phyloP scores from a whole-genome alignment of 2,113 vertebrate species.

The Scartelaos histophorus region DNA sequence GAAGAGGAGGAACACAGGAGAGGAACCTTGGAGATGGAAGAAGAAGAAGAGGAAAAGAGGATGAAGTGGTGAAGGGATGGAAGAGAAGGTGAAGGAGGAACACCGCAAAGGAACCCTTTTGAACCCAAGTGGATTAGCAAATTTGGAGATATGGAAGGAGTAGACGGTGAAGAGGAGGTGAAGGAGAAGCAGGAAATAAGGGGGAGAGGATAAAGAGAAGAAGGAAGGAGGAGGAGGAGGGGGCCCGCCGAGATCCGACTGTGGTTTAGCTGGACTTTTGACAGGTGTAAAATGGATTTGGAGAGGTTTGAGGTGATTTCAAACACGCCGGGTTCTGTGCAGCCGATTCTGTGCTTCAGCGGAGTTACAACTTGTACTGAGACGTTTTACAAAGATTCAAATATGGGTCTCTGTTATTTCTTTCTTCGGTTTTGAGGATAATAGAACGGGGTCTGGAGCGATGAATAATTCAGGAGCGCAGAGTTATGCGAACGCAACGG shows the following conservation, averaged over 20 bases:
- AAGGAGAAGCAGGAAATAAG: no score
- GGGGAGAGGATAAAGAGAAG: constrained; percentile 13
- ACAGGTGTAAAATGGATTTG: constrained; percentile 8
- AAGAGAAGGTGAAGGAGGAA: no score
- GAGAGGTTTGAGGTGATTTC: not conserved
- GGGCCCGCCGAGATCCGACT: not conserved
- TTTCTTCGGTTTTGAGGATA: not conserved
- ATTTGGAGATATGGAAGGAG: constrained; percentile 41
- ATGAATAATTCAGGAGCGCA: no score
- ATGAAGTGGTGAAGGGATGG: no score
- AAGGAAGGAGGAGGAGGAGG: not conserved
- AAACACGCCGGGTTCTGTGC: not conserved
- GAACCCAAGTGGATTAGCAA: constrained; percentile 72
- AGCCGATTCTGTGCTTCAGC: not conserved
- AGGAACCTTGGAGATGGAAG: constrained; percentile 37
- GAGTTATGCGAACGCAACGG: no score
- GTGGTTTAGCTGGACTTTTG: not conserved
- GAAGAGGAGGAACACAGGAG: constrained; percentile 22
- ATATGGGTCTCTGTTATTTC: not conserved
- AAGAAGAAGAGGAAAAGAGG: no score
- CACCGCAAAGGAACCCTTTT: constrained; percentile 59
- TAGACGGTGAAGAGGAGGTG: constrained; percentile 14
- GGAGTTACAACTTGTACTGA: not conserved
- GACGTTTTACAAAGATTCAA: not conserved
- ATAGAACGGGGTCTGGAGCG: not conserved